Evolutionary conservation across 2,797 vertebrate genomes (phyloP), one percentile per base, ranked within the genome.

Genomic region (Enteromius viviparus): DNA sequence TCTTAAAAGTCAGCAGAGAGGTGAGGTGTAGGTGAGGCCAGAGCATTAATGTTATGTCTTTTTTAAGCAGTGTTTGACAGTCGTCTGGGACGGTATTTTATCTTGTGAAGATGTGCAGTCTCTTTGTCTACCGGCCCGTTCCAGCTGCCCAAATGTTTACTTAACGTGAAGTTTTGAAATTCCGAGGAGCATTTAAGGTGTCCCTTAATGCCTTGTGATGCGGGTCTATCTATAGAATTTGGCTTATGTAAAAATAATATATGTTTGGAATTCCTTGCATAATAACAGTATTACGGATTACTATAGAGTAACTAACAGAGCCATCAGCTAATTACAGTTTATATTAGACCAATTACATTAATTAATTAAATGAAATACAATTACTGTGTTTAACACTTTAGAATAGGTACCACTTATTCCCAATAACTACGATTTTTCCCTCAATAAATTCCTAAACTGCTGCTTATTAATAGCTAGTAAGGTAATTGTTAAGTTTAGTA

Each of bases 21-120:
- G n/a, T 19, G 29, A 40, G 14, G 1, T 17, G 3, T 29, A 74
- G 47, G n/a, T 62, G 40, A 62, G 75, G 17, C 55, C 53, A 40
- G 65, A 66, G 14, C 74, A 76, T 76, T 45, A 75, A 29, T 83
- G n/a, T 40, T 26, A 60, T 37, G 51, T 62, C 21, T 82, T 82
- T 79, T 80, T 69, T n/a, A 51, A 62, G 45, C 40, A 51, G n/a
- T 69, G 77, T 79, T 71, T 77, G 74, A 68, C 79, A 81, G 23
- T 85, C 81, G 1, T 12, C 23, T 6, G 12, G 75, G 60, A 65
- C 0, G 68, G 76, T 72, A 58, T 79, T 71, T 84, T 89, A 87
- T 91, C 88, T 86, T 81, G 26, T 12, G 6, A 2, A 1, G 81
- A 83, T 49, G 79, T 82, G 55, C n/a, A 32, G 85, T 76, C 66